These are phyloP conservation scores for Octopus bimaculoides DNA, from an alignment of 1,140 invertebrate species.

Conservation along the genomic window DNA sequence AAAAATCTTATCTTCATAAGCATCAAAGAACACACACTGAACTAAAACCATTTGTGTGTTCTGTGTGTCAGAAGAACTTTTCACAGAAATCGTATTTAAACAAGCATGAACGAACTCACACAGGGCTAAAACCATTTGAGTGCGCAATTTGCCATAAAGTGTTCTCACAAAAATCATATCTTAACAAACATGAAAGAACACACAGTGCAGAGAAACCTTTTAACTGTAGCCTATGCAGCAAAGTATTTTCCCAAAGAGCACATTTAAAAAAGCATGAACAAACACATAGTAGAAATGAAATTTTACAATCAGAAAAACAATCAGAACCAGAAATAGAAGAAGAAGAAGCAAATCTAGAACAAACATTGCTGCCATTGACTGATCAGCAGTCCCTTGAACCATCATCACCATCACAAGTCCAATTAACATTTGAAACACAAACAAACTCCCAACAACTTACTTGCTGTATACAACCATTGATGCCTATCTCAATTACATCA, in stretches of 20 bases:
- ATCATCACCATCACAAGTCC: no score
- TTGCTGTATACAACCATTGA: conserved; percentile 3
- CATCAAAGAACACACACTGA: conserved; percentile 79
- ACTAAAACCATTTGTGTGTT: conserved; percentile 19
- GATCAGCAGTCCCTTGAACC: no score
- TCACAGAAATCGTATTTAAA: conserved; percentile 17
- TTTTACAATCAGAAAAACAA: no score
- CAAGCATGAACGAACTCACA: conserved; percentile 20
- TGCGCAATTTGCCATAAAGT: conserved; percentile 88
- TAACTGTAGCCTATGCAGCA: conserved; percentile 25
- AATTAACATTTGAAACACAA: no score
- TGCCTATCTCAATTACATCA: neutral
- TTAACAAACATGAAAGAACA: conserved; percentile 72
- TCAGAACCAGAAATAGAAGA: no score
- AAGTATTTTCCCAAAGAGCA: conserved; percentile 16
- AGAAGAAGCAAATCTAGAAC: no score
- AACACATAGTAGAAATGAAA: neutral
- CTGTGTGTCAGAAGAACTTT: conserved; percentile 13
- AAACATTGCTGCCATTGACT: no score
- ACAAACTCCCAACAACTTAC: no score
- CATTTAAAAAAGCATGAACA: conserved; percentile 8
- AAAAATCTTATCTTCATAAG: conserved; percentile 15
- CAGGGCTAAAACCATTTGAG: conserved; percentile 78
- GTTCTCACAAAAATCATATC: conserved; percentile 84
- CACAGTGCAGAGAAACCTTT: conserved; percentile 77